A percentile compares a stretch with the other conserved stretches of the same genome.
phyloP scores from a whole-genome alignment of 1,140 invertebrate genomes.

The Linepithema humile region DNA sequence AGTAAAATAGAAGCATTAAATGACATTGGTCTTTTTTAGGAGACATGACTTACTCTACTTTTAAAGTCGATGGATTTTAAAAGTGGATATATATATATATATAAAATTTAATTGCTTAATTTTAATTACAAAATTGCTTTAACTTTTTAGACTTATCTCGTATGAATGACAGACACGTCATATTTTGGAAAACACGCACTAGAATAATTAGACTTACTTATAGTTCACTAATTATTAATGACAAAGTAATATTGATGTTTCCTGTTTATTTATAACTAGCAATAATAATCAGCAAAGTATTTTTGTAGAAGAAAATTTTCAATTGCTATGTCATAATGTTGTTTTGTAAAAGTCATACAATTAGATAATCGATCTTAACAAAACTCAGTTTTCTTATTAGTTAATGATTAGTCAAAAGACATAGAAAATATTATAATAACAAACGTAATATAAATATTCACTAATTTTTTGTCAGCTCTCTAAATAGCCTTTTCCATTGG shows the following conservation, averaged over 20 bases:
- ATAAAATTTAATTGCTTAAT: neutral
- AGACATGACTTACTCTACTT: slow-evolving; percentile 6
- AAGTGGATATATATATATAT: neutral
- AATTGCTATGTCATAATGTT: neutral
- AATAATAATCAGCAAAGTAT: neutral
- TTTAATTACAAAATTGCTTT: neutral
- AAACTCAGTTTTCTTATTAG: neutral
- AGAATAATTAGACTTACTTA: neutral
- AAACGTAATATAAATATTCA: neutral
- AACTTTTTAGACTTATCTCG: neutral
- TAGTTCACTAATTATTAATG: neutral
- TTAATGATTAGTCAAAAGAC: neutral
- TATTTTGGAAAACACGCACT: neutral
- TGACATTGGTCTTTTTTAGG: neutral
- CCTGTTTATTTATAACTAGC: neutral
- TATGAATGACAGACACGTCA: neutral
- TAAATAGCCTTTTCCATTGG: no score
- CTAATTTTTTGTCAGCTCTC: neutral
- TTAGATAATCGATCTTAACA: neutral
- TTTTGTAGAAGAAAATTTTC: neutral
- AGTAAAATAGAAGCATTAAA: neutral
- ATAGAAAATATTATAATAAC: neutral
- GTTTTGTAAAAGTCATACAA: neutral
- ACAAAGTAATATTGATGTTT: neutral
- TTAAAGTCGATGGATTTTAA: neutral